Evolutionary conservation across 2,797 vertebrate genomes (phyloP).

Genomic region (Gorsachius magnificus): DNA sequence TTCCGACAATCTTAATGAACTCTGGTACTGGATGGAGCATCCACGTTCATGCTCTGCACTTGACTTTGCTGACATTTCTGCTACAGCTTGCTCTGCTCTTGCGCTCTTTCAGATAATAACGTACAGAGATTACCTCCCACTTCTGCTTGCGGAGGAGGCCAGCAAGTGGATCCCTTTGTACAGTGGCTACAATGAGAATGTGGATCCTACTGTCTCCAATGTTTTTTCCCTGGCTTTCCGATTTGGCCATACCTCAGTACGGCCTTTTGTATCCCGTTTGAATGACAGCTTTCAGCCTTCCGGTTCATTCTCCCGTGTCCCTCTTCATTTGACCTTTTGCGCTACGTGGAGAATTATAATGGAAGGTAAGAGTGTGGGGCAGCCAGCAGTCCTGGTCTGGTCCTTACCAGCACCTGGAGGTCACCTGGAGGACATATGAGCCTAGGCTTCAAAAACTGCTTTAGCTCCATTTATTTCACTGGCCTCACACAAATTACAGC

Average conservation of each 20-base stretch:
- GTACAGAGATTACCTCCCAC: slow-evolving; percentile 27
- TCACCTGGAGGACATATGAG: neutral
- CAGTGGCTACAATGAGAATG: neutral
- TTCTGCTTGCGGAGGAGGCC: neutral
- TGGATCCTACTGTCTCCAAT: slow-evolving; percentile 11
- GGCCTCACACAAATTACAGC: neutral
- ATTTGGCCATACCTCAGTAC: neutral
- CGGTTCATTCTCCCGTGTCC: neutral
- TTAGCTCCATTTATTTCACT: neutral
- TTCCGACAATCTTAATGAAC: neutral
- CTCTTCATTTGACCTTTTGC: slow-evolving; percentile 30
- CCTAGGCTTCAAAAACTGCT: neutral
- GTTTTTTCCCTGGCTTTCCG: slow-evolving; percentile 49
- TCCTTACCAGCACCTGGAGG: neutral
- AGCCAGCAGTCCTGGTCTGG: neutral
- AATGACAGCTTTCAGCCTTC: slow-evolving; percentile 25
- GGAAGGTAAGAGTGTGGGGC: neutral
- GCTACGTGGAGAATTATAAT: slow-evolving; percentile 27
- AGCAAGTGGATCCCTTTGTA: slow-evolving; percentile 28
- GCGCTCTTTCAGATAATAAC: slow-evolving; percentile 37
- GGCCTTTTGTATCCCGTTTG: slow-evolving; percentile 10
- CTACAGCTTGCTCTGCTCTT: neutral
- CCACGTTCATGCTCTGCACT: neutral
- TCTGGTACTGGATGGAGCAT: neutral
- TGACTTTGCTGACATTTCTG: neutral